A percentile compares a stretch with the other conserved stretches of the same genome.
These are phyloP conservation scores for Morus bassanus DNA, from an alignment of 2,797 vertebrate species.

Conservation along the genomic window DNA sequence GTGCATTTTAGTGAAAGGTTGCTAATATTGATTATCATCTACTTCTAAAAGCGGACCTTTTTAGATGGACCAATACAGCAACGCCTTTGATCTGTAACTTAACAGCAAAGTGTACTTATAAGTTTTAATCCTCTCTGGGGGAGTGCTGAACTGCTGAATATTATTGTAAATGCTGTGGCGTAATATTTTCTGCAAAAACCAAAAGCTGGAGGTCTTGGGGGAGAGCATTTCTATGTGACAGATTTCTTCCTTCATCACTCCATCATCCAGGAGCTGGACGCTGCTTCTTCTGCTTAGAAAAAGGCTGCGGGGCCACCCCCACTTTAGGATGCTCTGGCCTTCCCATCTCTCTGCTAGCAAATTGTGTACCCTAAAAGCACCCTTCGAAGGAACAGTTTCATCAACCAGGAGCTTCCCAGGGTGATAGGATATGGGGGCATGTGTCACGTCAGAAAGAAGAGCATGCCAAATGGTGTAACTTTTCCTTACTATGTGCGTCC, in stretches of 20 bases:
- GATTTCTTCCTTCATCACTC: neutral
- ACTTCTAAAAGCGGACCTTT: neutral
- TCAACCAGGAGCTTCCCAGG: neutral
- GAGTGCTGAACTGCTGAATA: neutral
- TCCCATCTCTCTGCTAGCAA: neutral
- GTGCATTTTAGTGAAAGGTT: neutral
- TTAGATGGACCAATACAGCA: neutral
- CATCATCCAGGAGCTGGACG: neutral
- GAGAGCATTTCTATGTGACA: neutral
- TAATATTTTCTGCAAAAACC: neutral
- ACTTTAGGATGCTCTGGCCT: neutral
- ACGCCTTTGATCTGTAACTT: neutral
- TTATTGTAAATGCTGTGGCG: neutral
- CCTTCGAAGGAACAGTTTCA: neutral
- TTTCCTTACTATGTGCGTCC: neutral
- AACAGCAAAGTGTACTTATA: neutral
- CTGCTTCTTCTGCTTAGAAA: neutral
- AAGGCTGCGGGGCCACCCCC: neutral
- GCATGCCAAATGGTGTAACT: accelerated
- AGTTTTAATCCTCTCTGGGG: neutral
- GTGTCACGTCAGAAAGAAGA: neutral
- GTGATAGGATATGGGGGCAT: neutral
- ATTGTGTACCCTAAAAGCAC: neutral
- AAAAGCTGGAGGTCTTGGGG: neutral
- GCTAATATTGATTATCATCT: neutral